Evolutionary conservation across 1,140 invertebrate species (phyloP).

Genomic region (Anastatus disparis): DNA sequence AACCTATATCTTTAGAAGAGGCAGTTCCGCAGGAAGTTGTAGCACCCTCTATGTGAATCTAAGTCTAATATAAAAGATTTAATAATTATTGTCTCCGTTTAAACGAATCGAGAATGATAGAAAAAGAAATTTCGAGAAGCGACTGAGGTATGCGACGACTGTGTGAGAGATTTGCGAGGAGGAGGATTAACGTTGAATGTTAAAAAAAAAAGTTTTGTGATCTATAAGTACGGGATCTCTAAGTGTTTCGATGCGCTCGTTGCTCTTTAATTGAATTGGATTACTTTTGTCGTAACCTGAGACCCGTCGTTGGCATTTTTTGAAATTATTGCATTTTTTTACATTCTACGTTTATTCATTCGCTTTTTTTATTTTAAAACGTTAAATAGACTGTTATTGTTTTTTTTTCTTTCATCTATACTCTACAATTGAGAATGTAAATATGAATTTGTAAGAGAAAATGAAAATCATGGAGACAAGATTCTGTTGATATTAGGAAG

Average conservation of each 20-base stretch:
- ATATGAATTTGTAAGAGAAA: conserved; percentile 6
- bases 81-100: conserved; percentile 30
- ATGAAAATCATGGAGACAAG: not conserved
- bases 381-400: not conserved
- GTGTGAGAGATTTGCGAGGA: conserved; percentile 25
- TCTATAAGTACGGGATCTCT: conserved; percentile 16
- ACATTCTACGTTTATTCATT: not conserved
- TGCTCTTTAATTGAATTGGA: conserved; percentile 23
- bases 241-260: conserved; percentile 9
- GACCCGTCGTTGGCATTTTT: conserved; percentile 11
- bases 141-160: conserved; percentile 19
- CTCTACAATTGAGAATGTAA: conserved; percentile 19
- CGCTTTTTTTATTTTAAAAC: conserved; percentile 13
- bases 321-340: conserved; percentile 32
- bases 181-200: conserved; percentile 22
- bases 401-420: conserved; percentile 10
- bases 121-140: not conserved
- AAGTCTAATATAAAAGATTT: conserved; percentile 35
- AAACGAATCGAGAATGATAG: conserved; percentile 11
- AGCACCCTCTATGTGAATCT: conserved; percentile 46
- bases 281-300: conserved; percentile 22
- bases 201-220: conserved; percentile 35
- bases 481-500: not conserved
- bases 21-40: conserved; percentile 45
- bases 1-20: conserved; percentile 51